Evolutionary conservation across 2,797 vertebrate genomes (phyloP).

Genomic region (Pangasius larnaudii): DNA sequence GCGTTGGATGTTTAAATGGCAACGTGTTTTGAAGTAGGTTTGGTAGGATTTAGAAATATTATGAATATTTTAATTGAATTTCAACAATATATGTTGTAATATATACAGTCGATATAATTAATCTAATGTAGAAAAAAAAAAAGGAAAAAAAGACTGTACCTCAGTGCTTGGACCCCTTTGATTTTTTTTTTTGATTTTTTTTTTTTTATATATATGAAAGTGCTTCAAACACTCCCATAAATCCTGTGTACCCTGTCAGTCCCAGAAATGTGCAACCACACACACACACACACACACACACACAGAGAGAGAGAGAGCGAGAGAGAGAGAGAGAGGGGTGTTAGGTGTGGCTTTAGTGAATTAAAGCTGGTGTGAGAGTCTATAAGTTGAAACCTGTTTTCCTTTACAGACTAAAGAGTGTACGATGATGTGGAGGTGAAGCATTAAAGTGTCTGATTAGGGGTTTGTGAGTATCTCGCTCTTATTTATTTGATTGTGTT

Average conservation of each 20-base stretch:
- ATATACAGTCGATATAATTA: background rate
- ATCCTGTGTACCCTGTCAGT: no score
- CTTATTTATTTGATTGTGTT: background rate
- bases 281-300: no score
- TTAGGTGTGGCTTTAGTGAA: background rate
- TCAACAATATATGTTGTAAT: background rate
- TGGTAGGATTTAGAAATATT: background rate
- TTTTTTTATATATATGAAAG: no score
- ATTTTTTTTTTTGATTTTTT: no score
- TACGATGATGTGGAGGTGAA: background rate
- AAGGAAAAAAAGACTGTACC: background rate
- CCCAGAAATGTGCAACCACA: no score
- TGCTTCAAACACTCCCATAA: no score
- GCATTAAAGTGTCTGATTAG: background rate
- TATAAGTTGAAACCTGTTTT: background rate
- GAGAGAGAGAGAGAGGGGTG: background rate
- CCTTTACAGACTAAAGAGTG: background rate
- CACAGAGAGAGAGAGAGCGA: background rate
- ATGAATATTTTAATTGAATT: background rate
- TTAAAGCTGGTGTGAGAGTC: background rate
- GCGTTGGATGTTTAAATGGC: background rate
- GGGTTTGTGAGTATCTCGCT: background rate
- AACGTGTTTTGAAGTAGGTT: background rate
- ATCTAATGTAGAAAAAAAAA: background rate
- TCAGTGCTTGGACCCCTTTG: background rate